Base-by-base conservation (phyloP, 2,113 vertebrate genomes). In the Neomonachus schauinslandi region DNA sequence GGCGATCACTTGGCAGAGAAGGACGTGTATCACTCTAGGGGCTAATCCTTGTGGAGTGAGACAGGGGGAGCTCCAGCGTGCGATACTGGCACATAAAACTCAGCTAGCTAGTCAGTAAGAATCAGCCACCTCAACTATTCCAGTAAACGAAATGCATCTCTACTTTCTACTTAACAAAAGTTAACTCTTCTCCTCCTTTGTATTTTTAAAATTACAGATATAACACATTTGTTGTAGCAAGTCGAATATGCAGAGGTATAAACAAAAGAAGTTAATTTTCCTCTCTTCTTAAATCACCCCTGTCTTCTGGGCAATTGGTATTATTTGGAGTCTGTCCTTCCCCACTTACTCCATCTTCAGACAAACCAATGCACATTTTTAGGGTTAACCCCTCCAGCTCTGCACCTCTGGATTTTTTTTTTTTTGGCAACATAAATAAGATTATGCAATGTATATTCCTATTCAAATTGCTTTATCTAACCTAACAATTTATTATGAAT, bases 381-480 rank as follows among this genome's bases (percentile, higher is more conserved):
- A 96, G 24, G 24, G 33, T 81, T 49, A 79, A 95, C 67, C 69
- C 22, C 33, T 89, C 71, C 49, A 77, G 7, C 13, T 61, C 11
- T 84, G 69, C 61, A 85, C 5, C 12, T 59, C 13, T 87, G 61
- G 49, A 10, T 9, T 71, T 59, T 82, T 28, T 10, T 57, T 61
- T 95, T 57, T 72, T n/a, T 14, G 11, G 13, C 24, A 83, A 76
- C 9, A 84, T 67, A 93, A 93, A 79, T 74, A 28, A 16, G 21
- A 81, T 67, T 83, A 83, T 74, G 77, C 6, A 74, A 91, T 72
- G 76, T n/a, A 72, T 12, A 59, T 71, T 76, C 26, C 18, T 84
- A 55, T 53, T 93, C 46, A 95, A 91, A 85, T 61, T 79, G 33
- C 65, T 95, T 96, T 81, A 57, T 83, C 83, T 97, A 49, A 79